Conservation (phyloP, 2,888 invertebrate species). For the Rhynchonema sp. region DNA sequence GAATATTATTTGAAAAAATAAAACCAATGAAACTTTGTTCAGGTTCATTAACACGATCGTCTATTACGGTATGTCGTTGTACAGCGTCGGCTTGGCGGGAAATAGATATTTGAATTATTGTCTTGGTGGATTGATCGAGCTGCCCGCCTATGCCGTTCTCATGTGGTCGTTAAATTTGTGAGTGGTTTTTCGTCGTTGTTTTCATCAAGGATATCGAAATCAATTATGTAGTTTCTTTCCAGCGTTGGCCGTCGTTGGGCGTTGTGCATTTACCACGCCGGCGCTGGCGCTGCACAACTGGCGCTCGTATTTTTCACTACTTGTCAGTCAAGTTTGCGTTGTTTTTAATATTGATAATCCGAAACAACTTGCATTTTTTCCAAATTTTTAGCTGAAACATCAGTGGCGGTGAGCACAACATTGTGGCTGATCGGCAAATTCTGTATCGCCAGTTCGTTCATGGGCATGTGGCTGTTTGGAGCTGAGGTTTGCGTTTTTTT, state of each 20-base stretch:
- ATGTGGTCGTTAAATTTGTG: not conserved
- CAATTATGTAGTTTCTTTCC: too few relatives aligned
- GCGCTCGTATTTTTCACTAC: not conserved
- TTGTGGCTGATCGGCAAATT: constrained; percentile 8
- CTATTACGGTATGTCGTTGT: constrained; percentile 21
- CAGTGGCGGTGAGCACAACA: not conserved
- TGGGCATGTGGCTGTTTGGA: constrained; percentile 8
- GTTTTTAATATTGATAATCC: not conserved
- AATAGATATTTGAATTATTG: constrained; percentile 18
- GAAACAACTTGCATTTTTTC: too few relatives aligned
- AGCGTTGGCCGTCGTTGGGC: not conserved
- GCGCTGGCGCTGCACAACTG: not conserved
- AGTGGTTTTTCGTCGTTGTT: too few relatives aligned
- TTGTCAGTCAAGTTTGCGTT: too few relatives aligned
- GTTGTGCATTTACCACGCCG: not conserved
- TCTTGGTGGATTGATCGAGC: constrained; percentile 17
- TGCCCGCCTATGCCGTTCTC: constrained; percentile 13
- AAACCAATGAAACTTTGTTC: not conserved
- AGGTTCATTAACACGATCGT: constrained; percentile 17
- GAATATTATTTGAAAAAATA: not conserved
- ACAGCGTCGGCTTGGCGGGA: constrained; percentile 17
- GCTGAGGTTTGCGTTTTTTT: too few relatives aligned
- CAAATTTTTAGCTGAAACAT: too few relatives aligned
- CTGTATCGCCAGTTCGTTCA: constrained; percentile 7
- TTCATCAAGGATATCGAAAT: too few relatives aligned